Base-by-base conservation (phyloP, 2,797 vertebrate genomes). In the Siniperca undulata region DNA sequence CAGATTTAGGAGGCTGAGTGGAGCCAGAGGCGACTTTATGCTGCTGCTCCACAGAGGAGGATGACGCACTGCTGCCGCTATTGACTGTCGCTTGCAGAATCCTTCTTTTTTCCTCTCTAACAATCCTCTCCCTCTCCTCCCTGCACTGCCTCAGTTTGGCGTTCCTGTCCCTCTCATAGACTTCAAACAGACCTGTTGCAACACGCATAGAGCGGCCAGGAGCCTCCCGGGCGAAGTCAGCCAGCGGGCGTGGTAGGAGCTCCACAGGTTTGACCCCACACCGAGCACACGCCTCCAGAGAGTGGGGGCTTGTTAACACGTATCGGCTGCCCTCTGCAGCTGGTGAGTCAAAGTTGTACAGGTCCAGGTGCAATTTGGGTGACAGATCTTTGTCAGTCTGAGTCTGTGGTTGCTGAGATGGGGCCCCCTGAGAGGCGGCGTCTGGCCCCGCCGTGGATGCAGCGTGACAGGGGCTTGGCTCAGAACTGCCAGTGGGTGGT, bases 281-380 rank as follows among this genome's bases (percentile, higher is more conserved):
- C 22, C 97, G 96, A 22, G 98, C 98, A 7, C 98, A 99, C 19
- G 98, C 98, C 92, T 99, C 98, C 64, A 99, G 95, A 2, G 98
- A 99, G 75, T 96, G 97, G 3, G 98, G 98, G 91, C 98, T 99
- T 14, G 98, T 99, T 79, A 99, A 92, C 91, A 99, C 98, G 46
- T 99, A 99, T 74, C 98, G 97, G 89, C 98, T 99, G 89, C 98
- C 98, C 92, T 99, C 98, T 0, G 98, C 98, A 17, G 93, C 97
- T 0, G 97, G 95, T 0, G 96, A 96, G 94, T 99, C 97, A 73
- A 99, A 99, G 95, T 99, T 99, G 94, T 96, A 98, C 62, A 99
- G 96, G 82, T 99, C 98, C 91, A 99, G 93, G 92, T 99, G 98
- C 85, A 99, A 64, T 89, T 98, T 95, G 1, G 96, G 96, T 0